Base-by-base conservation (phyloP, 2,113 vertebrate genomes). In the Halichoerus grypus region DNA sequence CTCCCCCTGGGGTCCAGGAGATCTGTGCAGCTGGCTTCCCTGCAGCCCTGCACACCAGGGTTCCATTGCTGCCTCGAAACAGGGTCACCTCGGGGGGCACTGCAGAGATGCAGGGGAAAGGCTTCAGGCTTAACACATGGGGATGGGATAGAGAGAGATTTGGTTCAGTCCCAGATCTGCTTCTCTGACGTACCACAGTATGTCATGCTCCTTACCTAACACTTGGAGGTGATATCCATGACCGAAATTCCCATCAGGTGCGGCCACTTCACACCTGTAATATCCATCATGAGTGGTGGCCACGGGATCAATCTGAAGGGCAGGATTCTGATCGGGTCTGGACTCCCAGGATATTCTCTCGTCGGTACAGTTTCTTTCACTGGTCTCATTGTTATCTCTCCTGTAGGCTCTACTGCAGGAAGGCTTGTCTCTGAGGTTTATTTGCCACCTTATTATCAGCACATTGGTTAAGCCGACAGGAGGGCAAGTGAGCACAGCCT, bases 11-110 rank as follows among this genome's bases (percentile, higher is more conserved):
- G n/a, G 36, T 81, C 98, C 98, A 98, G 84, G 76, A 98, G 91
- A 98, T 96, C 42, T n/a, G 79, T 13, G 98, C 98, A 97, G 98
- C 97, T 19, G 98, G 98, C 82, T 98, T 98, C 86, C 98, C 98
- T 77, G 95, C 91, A 87, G 83, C 98, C 71, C 90, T 86, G 33
- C 98, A 98, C 13, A 92, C 55, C 10, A 33, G 79, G 6, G 53
- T 79, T 63, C 76, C 49, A 0, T 49, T 96, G 3, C 67, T 1
- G 0, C 28, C n/a, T 1, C 0, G 2, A 63, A 11, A 72, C 55
- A 98, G 63, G 51, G 67, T 88, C 76, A 96, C 92, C 0, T 1
- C 4, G 6, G 98, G 98, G 90, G 96, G 71, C 12, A 98, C 98
- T 98, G 93, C 33, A 91, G 93, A 89, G 84, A 46, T 39, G 31